phyloP scores from a whole-genome alignment of 2,797 vertebrate genomes.

The Sciaenops ocellatus region DNA sequence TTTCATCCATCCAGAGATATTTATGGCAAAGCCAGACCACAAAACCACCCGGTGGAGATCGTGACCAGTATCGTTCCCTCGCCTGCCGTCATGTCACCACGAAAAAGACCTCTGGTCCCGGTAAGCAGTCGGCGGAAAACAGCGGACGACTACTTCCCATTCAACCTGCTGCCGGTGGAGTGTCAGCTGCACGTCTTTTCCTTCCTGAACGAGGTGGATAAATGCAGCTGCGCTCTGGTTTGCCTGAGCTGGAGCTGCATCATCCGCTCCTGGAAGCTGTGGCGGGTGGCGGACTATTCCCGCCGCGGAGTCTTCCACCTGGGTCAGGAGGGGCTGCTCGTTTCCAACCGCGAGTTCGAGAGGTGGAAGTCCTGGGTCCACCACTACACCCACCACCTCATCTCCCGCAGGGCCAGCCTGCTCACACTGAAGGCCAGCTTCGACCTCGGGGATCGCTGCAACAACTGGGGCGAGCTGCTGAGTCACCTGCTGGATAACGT shows the following conservation, averaged over 20 bases:
- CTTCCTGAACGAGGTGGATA: conserved; percentile 88
- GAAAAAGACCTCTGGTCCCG: conserved; percentile 81
- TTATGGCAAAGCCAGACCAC: conserved; percentile 67
- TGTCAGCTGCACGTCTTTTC: conserved; percentile 88
- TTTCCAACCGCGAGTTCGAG: conserved; percentile 88
- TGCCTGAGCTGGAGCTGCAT: conserved; percentile 88
- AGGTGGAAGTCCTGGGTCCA: conserved; percentile 89
- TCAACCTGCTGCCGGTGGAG: conserved; percentile 86
- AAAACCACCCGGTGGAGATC: conserved; percentile 67
- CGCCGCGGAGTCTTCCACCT: conserved; percentile 85
- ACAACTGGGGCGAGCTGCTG: conserved; percentile 88
- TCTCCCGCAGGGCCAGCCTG: conserved; percentile 86
- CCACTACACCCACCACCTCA: conserved; percentile 88
- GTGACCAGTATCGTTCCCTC: conserved; percentile 44
- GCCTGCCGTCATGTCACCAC: conserved; percentile 79
- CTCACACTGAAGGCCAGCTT: conserved; percentile 88
- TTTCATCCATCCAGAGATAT: conserved; percentile 20
- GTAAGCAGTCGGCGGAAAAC: conserved; percentile 78
- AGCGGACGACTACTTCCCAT: conserved; percentile 82
- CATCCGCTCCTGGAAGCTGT: conserved; percentile 87
- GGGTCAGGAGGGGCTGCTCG: conserved; percentile 85
- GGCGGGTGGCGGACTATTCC: conserved; percentile 89
- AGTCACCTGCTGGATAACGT: conserved; percentile 86
- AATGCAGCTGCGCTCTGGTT: conserved; percentile 87
- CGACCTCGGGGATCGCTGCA: conserved; percentile 87